These are phyloP conservation scores for Erpornis zantholeuca DNA, from an alignment of 2,113 vertebrate species.

Conservation along the genomic window DNA sequence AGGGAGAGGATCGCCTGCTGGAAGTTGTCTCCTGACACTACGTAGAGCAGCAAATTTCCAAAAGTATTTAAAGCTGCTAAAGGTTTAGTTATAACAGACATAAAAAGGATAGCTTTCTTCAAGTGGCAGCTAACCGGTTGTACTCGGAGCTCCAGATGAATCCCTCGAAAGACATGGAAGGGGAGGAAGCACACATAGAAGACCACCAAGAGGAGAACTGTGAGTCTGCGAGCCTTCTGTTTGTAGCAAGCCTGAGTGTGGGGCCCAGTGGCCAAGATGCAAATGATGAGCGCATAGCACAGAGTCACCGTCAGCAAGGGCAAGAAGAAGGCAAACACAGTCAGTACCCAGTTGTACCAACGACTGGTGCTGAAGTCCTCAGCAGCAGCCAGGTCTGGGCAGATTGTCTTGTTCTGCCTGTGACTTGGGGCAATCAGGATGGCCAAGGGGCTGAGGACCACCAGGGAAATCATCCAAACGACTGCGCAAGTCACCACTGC, in stretches of 20 bases:
- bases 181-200: slow-evolving; percentile 75
- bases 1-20: slow-evolving; percentile 59
- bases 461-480: slow-evolving; percentile 57
- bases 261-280: slow-evolving; percentile 58
- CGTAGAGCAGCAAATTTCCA: slow-evolving; percentile 79
- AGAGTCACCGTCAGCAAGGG: slow-evolving; percentile 73
- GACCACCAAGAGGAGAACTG: slow-evolving; percentile 70
- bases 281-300: slow-evolving; percentile 71
- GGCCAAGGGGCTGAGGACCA: slow-evolving; percentile 53
- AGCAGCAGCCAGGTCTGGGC: slow-evolving; percentile 63
- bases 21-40: slow-evolving; percentile 74
- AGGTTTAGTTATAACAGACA: slow-evolving; percentile 72
- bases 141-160: slow-evolving; percentile 26
- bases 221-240: slow-evolving; percentile 67
- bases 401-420: not conserved
- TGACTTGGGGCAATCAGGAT: slow-evolving; percentile 1
- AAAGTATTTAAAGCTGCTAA: slow-evolving; percentile 78
- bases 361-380: not conserved
- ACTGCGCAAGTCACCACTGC: slow-evolving; percentile 27
- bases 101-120: not conserved
- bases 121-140: not conserved
- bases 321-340: slow-evolving; percentile 64
- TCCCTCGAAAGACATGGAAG: slow-evolving; percentile 57
- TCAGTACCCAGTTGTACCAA: slow-evolving; percentile 72
- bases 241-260: not conserved